A percentile compares a stretch with the other conserved stretches of the same genome.
These are phyloP conservation scores for Scopus umbretta DNA, from an alignment of 2,113 vertebrate species.

Conservation along the genomic window DNA sequence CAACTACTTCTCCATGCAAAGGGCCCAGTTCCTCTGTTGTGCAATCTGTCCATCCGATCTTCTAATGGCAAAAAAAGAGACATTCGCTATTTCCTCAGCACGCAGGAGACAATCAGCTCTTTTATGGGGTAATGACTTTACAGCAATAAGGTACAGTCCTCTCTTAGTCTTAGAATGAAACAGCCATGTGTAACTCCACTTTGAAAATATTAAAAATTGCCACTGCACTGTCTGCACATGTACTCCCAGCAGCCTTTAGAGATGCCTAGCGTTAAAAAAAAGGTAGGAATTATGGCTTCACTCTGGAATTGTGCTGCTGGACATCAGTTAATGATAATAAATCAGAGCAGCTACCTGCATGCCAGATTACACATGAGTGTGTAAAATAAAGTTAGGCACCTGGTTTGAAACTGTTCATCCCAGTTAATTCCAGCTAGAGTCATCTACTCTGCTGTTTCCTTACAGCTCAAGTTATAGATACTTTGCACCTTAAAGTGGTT, in stretches of 20 bases:
- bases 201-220: background rate
- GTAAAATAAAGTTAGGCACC: background rate
- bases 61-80: background rate
- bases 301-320: background rate
- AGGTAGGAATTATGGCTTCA: background rate
- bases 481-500: background rate
- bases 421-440: background rate
- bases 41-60: constrained; percentile 6
- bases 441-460: background rate
- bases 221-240: background rate
- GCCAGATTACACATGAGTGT: background rate
- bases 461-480: background rate
- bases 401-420: background rate
- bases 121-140: background rate
- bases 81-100: background rate
- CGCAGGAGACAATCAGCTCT: background rate
- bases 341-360: background rate
- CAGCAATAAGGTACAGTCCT: background rate
- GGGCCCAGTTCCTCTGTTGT: constrained; percentile 23
- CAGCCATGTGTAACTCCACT: background rate
- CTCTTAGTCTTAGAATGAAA: background rate
- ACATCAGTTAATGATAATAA: background rate
- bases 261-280: background rate
- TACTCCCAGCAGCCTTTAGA: background rate
- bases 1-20: background rate